Conservation (phyloP, 1,140 invertebrate genomes). For the Tetranychus urticae region DNA sequence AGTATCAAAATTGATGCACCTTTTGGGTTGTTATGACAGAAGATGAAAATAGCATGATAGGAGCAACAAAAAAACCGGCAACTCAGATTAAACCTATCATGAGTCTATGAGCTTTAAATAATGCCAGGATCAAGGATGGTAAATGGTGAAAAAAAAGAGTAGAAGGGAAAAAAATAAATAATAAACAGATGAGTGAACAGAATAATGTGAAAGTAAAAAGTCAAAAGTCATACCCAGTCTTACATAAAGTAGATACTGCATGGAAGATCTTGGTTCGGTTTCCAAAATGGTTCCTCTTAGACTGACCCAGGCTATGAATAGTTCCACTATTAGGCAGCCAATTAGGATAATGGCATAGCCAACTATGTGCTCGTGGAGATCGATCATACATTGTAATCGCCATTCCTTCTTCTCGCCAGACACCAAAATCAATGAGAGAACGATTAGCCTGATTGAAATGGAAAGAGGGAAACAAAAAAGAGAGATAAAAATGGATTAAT, state of each 20-base stretch:
- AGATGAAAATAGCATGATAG: no score
- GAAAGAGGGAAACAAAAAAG: not conserved
- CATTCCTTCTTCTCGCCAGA: slow-evolving; percentile 31
- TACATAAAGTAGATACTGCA: slow-evolving; percentile 58
- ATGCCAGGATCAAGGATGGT: not conserved
- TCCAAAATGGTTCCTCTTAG: slow-evolving; percentile 59
- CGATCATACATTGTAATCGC: slow-evolving; percentile 15
- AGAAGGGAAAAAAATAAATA: not conserved
- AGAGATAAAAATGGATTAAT: not conserved
- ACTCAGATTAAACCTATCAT: no score
- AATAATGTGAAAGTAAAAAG: not conserved
- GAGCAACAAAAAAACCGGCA: no score
- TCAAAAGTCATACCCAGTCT: slow-evolving; percentile 35
- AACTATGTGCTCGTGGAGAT: slow-evolving; percentile 39
- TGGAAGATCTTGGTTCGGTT: slow-evolving; percentile 39
- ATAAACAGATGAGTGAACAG: not conserved
- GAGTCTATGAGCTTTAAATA: not conserved
- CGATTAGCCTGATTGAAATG: slow-evolving; percentile 21
- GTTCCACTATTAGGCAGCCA: slow-evolving; percentile 40
- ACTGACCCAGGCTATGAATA: slow-evolving; percentile 44
- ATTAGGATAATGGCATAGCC: slow-evolving; percentile 41
- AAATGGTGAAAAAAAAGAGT: not conserved
- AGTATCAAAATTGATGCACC: no score
- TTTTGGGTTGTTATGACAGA: no score
- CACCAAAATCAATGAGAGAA: slow-evolving; percentile 31